Conservation (phyloP, 1,140 invertebrate species). For the Apocrypta bakeri region DNA sequence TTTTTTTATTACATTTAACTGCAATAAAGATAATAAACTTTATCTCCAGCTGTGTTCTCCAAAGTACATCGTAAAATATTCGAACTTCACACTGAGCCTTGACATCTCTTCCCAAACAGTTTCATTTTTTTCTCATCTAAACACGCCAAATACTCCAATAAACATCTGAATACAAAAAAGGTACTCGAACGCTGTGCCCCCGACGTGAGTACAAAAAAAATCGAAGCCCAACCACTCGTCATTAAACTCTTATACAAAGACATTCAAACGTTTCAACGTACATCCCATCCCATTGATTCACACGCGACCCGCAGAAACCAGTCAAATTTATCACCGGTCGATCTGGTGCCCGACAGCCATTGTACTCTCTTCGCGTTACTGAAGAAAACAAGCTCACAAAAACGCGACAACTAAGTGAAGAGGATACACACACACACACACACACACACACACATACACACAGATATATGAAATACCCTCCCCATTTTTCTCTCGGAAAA, state of each 20-base stretch:
- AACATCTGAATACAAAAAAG: background rate
- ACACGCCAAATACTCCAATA: background rate
- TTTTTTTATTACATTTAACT: too few species aligned
- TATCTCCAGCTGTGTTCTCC: too few species aligned
- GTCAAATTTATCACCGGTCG: background rate
- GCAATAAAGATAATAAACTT: too few species aligned
- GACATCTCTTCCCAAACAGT: too few species aligned
- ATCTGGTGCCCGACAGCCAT: background rate
- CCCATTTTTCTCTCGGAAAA: constrained; percentile 15
- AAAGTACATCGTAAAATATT: too few species aligned
- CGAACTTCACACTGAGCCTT: too few species aligned
- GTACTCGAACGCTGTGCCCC: background rate
- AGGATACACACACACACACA: background rate
- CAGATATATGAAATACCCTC: too few species aligned
- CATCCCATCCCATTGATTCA: background rate
- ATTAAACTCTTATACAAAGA: background rate
- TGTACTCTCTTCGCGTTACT: background rate
- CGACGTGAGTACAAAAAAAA: background rate
- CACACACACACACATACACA: too few species aligned
- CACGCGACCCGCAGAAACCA: background rate
- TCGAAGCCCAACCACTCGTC: background rate
- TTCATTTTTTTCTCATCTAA: background rate
- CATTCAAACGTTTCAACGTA: background rate
- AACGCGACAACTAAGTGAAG: constrained; percentile 21
- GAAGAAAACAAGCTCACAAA: background rate